Percentiles rank a stretch among this genome's conserved stretches.
phyloP scores from a whole-genome alignment of 2,113 vertebrate species.

The Condylura cristata region DNA sequence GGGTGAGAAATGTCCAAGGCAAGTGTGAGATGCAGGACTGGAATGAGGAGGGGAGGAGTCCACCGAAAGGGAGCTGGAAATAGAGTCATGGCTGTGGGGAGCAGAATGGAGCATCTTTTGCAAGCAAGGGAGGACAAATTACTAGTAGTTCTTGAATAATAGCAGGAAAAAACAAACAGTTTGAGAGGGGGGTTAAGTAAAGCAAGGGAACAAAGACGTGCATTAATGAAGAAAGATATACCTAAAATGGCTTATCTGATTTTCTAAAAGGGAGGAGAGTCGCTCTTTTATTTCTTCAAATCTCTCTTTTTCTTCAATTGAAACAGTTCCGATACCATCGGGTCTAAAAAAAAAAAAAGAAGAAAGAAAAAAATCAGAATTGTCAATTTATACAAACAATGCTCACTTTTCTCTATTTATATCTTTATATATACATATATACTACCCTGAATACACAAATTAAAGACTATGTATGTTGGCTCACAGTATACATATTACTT shows the following conservation, averaged over 20 bases:
- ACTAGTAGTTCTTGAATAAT: background rate
- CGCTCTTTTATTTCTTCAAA: conserved; percentile 94
- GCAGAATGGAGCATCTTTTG: background rate
- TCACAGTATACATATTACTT: background rate
- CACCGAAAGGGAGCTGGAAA: background rate
- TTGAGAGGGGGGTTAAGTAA: background rate
- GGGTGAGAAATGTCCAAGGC: background rate
- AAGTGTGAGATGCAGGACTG: background rate
- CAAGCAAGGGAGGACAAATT: too few relatives aligned
- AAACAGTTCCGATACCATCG: conserved; percentile 96
- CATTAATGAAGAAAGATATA: conserved; percentile 76
- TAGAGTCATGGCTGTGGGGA: background rate
- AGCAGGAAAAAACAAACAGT: background rate
- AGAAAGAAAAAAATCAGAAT: conserved; percentile 72
- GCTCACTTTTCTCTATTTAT: background rate
- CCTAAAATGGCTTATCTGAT: conserved; percentile 98
- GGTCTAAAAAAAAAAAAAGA: conserved; percentile 89
- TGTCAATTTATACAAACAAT: conserved; percentile 46
- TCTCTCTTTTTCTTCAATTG: conserved; percentile 93
- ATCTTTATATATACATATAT: background rate
- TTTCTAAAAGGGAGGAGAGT: conserved; percentile 92
- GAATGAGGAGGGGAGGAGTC: accelerated
- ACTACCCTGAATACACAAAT: background rate
- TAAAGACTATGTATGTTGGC: background rate
- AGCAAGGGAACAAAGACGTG: background rate